Conservation (phyloP, 1,140 invertebrate species). For the Drosophila equinoxialis region DNA sequence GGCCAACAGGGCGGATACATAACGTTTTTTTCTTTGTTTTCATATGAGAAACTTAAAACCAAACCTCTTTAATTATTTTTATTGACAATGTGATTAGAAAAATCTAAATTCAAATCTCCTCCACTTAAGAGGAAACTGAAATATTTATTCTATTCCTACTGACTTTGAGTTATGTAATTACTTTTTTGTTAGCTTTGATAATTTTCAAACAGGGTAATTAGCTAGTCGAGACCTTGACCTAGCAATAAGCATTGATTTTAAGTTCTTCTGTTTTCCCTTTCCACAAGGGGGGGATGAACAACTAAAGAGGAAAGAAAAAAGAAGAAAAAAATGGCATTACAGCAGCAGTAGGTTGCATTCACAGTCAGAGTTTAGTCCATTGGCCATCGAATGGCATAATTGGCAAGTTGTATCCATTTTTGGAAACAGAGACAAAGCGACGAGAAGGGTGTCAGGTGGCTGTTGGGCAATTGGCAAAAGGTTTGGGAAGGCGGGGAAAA, state of each 20-base stretch:
- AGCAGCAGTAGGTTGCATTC: constrained; percentile 33
- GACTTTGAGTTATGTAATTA: no score
- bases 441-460: not conserved
- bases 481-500: constrained; percentile 17
- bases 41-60: no score
- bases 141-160: no score
- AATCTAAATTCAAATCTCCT: no score
- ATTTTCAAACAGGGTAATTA: not conserved
- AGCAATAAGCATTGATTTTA: not conserved
- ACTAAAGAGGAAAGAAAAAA: constrained; percentile 24
- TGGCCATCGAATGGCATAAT: constrained; percentile 73
- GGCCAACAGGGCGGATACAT: no score
- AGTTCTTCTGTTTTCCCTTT: constrained; percentile 6
- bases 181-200: no score
- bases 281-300: constrained; percentile 22
- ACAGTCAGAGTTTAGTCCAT: constrained; percentile 55
- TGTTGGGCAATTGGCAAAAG: no score
- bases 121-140: no score
- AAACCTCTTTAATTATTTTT: no score
- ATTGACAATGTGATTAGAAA: no score
- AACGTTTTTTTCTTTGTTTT: no score
- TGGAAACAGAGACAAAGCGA: constrained; percentile 6
- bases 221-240: not conserved
- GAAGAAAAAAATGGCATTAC: constrained; percentile 43
- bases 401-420: constrained; percentile 74